phyloP scores from a whole-genome alignment of 2,797 vertebrate genomes.

The Potorous gilbertii region DNA sequence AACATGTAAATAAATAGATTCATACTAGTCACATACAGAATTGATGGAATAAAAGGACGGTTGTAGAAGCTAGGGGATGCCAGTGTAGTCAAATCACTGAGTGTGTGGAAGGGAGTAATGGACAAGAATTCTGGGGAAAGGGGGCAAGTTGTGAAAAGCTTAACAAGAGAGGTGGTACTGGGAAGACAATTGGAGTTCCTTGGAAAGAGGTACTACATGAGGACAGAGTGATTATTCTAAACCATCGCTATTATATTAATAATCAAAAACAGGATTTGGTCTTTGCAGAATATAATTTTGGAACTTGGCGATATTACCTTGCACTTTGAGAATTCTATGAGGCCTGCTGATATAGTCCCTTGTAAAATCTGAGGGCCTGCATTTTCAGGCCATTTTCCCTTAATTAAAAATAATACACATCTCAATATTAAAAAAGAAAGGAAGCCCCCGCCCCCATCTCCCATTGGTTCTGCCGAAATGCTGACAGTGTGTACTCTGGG shows the following conservation, averaged over 20 bases:
- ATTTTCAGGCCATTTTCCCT: conserved; percentile 71
- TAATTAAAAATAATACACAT: conserved; percentile 73
- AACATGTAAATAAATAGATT: background rate
- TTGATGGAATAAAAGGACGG: background rate
- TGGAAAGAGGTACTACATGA: background rate
- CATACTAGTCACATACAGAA: background rate
- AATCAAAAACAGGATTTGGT: conserved; percentile 66
- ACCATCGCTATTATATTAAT: conserved; percentile 1
- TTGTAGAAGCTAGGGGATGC: background rate
- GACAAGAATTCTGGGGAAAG: background rate
- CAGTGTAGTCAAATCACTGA: background rate
- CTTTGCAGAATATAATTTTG: conserved; percentile 55
- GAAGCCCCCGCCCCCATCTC: background rate
- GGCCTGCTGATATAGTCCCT: conserved; percentile 64
- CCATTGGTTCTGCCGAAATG: background rate
- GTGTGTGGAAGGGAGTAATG: background rate
- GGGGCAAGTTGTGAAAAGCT: background rate
- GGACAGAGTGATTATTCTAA: background rate
- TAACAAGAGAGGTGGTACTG: fast-evolving
- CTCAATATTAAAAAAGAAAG: conserved; percentile 52
- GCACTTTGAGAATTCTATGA: conserved; percentile 40
- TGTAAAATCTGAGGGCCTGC: conserved; percentile 68
- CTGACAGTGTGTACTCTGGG: background rate
- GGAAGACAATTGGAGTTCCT: background rate
- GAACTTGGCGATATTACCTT: conserved; percentile 50